A percentile compares a stretch with the other conserved stretches of the same genome.
phyloP scores from a whole-genome alignment of 2,113 vertebrate genomes.

The Pelecanus crispus region DNA sequence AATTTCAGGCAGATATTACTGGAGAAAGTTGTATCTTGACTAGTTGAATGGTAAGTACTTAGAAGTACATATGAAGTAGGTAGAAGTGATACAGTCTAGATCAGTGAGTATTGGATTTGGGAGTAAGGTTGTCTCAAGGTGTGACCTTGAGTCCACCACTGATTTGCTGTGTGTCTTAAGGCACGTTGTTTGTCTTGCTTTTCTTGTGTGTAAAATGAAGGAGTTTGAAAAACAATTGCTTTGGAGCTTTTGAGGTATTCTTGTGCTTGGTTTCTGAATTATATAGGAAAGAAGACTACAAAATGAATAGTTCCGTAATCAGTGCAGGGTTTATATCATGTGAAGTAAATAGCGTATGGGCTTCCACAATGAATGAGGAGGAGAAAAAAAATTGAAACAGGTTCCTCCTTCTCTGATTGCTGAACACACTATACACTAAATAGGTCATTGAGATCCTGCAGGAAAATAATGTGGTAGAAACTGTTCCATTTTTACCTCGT shows the following conservation, averaged over 20 bases:
- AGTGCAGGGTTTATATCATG: not conserved
- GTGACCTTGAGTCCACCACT: not conserved
- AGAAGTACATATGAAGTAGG: not conserved
- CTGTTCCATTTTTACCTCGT: not conserved
- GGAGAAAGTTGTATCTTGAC: not conserved
- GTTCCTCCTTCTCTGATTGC: not conserved
- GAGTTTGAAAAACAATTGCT: not conserved
- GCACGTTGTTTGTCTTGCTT: not conserved
- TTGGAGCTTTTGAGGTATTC: not conserved
- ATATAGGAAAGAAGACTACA: not conserved
- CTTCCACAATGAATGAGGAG: not conserved
- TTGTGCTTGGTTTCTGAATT: not conserved
- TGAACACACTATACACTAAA: not conserved
- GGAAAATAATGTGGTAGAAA: not conserved
- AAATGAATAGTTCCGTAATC: not conserved
- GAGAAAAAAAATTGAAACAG: not conserved
- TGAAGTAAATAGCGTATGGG: not conserved
- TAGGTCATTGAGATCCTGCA: not conserved
- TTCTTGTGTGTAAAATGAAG: not conserved
- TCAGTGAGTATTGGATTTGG: not conserved
- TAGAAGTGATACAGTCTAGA: not conserved
- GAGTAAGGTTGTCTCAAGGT: not conserved
- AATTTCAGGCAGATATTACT: not conserved
- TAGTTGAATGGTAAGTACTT: not conserved
- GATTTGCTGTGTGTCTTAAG: not conserved